phyloP scores from a whole-genome alignment of 2,797 vertebrate genomes.

The Anguilla pacifica region DNA sequence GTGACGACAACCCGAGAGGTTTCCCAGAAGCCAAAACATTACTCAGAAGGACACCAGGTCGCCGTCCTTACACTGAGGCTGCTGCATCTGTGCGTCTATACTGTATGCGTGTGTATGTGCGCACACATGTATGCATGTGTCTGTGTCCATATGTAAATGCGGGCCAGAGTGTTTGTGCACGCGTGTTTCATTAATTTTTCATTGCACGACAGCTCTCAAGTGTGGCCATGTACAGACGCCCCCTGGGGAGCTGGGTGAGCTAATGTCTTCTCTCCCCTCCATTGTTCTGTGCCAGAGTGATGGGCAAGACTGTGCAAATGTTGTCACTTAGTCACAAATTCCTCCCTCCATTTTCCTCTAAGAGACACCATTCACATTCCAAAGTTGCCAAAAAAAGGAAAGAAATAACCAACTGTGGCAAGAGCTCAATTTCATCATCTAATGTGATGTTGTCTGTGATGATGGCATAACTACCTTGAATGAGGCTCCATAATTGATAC shows the following conservation, averaged over 20 bases:
- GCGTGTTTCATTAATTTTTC: conserved; percentile 12
- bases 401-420: not conserved
- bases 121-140: not conserved
- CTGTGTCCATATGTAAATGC: not conserved
- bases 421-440: not conserved
- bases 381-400: not conserved
- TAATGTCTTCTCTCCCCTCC: not conserved
- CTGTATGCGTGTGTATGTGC: not conserved
- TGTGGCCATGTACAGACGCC: not conserved
- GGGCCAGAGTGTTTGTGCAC: not conserved
- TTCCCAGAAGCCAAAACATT: conserved; percentile 3
- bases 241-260: not conserved
- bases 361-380: not conserved
- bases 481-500: not conserved
- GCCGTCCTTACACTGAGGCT: not conserved
- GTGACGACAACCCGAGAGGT: conserved; percentile 19
- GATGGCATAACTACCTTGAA: not conserved
- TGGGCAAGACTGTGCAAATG: not conserved
- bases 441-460: not conserved
- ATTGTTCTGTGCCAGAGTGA: not conserved
- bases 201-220: not conserved
- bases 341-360: not conserved
- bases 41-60: conserved; percentile 4
- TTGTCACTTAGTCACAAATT: not conserved
- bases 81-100: not conserved